Evolutionary conservation across 2,888 invertebrate genomes (phyloP), one percentile per base, ranked within the genome.

Genomic region (Nemotelus pantherinus): DNA sequence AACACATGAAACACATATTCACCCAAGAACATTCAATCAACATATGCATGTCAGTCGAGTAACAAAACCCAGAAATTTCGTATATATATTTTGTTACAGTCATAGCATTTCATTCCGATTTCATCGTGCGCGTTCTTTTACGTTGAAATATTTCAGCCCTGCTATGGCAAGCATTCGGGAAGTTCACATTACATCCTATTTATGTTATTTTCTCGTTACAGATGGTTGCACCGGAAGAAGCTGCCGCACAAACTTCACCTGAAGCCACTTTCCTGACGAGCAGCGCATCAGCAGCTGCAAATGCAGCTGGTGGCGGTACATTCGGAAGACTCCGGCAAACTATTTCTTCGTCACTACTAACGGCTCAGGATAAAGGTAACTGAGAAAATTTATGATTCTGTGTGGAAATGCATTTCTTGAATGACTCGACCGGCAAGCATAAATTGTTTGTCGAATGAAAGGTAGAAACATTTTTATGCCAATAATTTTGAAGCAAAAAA

Each of bases 191-290:
- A 25, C 25, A 25, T 25, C 25, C 25, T 25, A 1, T 25, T 25
- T 25, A 25, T 25, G 25, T 25, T 25, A 25, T 41, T 43, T 45
- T 65, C 53, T 43, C 63, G 43, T 86, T 86, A 57, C 88, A 95
- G 95, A 95, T 95, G 93, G 95, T 95, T 89, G 92, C 93, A 85
- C 92, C 93, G 82, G 94, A 94, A 85, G 93, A 93, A 82, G 87
- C 91, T 79, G 90, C 90, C 83, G 86, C 91, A 82, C 86, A 90
- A 78, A 79, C 82, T 44, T 83, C 89, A 53, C 89, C 92, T 25
- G 92, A 92, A 48, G n/a, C 74, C 47, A 44, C 60, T 25, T 55
- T 55, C 25, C 25, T 70, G 41, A 47, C 55, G 3, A 67, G 67
- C 50, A 70, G 55, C 70, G 44, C 55, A 41, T 55, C 70, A 50